These are phyloP conservation scores for Coenonympha arcania DNA, from an alignment of 2,888 invertebrate genomes.

Conservation along the genomic window DNA sequence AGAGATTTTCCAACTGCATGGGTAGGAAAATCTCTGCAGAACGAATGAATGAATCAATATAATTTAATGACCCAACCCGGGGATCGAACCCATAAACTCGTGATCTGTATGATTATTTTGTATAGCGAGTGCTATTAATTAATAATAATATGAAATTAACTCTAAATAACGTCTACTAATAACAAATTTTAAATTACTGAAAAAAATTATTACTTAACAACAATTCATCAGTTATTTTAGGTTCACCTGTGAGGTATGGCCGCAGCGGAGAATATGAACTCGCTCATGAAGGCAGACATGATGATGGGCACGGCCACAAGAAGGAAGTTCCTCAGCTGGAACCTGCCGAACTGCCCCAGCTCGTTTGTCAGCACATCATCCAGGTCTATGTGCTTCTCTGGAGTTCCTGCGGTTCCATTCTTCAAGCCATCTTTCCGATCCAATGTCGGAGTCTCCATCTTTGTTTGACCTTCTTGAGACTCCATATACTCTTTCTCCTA, in stretches of 20 bases:
- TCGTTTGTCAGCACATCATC: constrained; percentile 61
- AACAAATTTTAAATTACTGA: neutral
- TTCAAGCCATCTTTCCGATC: neutral
- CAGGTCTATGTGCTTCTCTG: constrained; percentile 38
- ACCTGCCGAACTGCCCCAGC: constrained; percentile 76
- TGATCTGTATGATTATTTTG: no score
- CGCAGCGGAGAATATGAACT: constrained; percentile 80
- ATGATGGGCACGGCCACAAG: constrained; percentile 75
- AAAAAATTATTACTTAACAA: neutral
- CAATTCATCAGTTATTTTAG: no score
- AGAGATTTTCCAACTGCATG: no score
- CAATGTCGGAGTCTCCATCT: neutral
- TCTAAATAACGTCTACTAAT: no score
- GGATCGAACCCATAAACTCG: no score
- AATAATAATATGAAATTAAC: no score
- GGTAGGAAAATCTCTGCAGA: no score
- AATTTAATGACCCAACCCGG: no score
- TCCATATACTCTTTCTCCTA: no score
- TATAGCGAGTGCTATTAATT: no score
- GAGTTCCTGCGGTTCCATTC: neutral
- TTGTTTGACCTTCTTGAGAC: neutral
- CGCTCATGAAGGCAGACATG: constrained; percentile 75
- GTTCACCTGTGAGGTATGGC: constrained; percentile 79
- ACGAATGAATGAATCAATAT: no score
- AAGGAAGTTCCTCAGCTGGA: constrained; percentile 72